These are phyloP conservation scores for Cepaea hortensis DNA, from an alignment of 2,888 invertebrate species.

Conservation along the genomic window DNA sequence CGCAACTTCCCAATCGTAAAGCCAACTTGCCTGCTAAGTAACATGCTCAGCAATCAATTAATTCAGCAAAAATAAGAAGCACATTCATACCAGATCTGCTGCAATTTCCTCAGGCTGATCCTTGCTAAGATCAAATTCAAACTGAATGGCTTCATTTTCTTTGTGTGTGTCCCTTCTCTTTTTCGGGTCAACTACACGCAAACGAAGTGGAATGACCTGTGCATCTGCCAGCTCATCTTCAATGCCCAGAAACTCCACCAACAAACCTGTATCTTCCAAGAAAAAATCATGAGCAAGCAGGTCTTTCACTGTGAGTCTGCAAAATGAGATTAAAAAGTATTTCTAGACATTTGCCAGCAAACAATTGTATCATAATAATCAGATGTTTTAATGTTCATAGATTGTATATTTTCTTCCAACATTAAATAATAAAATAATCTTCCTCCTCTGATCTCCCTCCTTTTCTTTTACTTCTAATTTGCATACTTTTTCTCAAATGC, in stretches of 20 bases:
- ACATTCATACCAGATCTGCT: conserved; percentile 86
- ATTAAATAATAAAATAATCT: too few relatives aligned
- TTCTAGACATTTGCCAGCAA: not conserved
- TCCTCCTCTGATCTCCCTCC: too few relatives aligned
- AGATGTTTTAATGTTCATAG: not conserved
- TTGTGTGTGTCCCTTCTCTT: conserved; percentile 97
- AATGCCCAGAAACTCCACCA: conserved; percentile 84
- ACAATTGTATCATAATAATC: not conserved
- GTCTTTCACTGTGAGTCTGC: conserved; percentile 92
- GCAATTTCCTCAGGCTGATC: conserved; percentile 96
- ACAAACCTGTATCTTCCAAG: conserved; percentile 92
- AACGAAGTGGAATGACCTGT: conserved; percentile 83
- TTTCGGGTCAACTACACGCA: conserved; percentile 96
- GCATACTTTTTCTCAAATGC: too few relatives aligned
- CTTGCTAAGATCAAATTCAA: conserved; percentile 93
- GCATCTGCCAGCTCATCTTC: conserved; percentile 78
- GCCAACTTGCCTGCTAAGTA: too few relatives aligned
- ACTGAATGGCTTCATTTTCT: conserved; percentile 99
- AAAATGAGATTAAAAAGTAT: not conserved
- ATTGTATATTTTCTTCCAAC: not conserved
- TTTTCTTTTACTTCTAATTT: too few relatives aligned
- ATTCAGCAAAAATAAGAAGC: too few relatives aligned
- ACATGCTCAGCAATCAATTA: too few relatives aligned
- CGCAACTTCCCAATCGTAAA: too few relatives aligned
- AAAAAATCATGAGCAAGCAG: conserved; percentile 97